Evolutionary conservation across 1,140 invertebrate genomes (phyloP).

Genomic region (Drosophila navojoa): DNA sequence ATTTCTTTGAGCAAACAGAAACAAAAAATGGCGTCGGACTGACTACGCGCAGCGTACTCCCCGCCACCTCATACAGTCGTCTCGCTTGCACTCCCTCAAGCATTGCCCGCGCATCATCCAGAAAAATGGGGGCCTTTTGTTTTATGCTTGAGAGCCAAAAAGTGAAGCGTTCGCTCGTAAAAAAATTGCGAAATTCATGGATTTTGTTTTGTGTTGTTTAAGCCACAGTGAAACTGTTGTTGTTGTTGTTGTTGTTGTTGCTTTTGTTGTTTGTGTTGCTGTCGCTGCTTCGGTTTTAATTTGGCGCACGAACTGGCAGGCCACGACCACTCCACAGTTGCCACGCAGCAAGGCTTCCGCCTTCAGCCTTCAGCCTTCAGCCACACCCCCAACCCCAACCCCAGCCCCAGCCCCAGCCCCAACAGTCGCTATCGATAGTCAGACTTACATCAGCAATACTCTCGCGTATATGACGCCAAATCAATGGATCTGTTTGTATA

Average conservation of each 20-base stretch:
- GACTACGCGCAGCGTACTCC: constrained; percentile 12
- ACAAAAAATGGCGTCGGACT: constrained; percentile 46
- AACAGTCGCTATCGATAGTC: neutral
- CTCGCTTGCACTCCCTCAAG: neutral
- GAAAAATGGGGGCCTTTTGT: constrained; percentile 45
- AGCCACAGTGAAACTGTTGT: neutral
- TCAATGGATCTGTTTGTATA: constrained; percentile 98
- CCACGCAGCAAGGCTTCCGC: neutral
- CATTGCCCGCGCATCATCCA: neutral
- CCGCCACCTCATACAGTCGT: neutral
- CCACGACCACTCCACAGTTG: neutral
- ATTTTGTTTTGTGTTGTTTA: constrained; percentile 46
- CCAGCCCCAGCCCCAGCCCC: neutral
- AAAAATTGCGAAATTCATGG: constrained; percentile 75
- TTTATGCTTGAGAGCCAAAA: constrained; percentile 63
- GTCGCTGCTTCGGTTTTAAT: constrained; percentile 47
- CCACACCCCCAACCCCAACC: too few relatives aligned
- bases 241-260: neutral
- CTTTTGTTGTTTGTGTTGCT: too few relatives aligned
- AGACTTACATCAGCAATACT: constrained; percentile 88
- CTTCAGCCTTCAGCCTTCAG: too few relatives aligned
- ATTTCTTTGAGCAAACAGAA: constrained; percentile 37
- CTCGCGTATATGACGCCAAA: constrained; percentile 95
- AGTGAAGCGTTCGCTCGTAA: constrained; percentile 60
- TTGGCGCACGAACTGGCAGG: constrained; percentile 43